Conservation (phyloP, 2,888 invertebrate genomes). For the Galeopsomyia nigrocyanea region DNA sequence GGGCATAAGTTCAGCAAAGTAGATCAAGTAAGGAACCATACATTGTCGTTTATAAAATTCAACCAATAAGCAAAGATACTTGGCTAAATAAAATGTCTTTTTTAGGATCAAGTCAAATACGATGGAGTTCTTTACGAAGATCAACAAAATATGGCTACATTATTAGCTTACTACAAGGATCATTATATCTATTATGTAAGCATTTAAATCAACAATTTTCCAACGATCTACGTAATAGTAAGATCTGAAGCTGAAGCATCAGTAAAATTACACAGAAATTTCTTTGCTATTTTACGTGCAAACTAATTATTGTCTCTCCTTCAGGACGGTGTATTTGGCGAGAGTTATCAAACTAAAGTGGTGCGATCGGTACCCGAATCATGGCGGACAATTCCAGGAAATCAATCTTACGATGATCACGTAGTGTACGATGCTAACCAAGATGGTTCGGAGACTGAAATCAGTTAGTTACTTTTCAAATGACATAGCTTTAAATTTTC, state of each 20-base stretch:
- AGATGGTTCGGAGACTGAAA: background rate
- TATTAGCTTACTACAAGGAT: conserved; percentile 32
- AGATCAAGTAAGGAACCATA: background rate
- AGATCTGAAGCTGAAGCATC: background rate
- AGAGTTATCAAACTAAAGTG: conserved; percentile 23
- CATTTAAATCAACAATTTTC: background rate
- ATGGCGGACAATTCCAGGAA: conserved; percentile 25
- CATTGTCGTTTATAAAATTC: background rate
- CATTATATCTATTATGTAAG: conserved; percentile 35
- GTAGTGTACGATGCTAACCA: conserved; percentile 7
- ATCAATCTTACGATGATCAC: background rate
- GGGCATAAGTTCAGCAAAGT: background rate
- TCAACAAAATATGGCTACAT: conserved; percentile 12
- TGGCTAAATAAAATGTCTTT: background rate
- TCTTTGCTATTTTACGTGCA: no score
- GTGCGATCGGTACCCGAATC: conserved; percentile 32
- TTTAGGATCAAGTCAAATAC: conserved; percentile 9
- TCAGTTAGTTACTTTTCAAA: no score
- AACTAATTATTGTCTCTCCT: background rate
- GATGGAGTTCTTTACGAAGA: conserved; percentile 34
- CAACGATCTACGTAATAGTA: background rate
- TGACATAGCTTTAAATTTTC: no score
- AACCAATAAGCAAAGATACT: no score
- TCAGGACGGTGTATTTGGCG: conserved; percentile 40
- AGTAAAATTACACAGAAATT: no score